These are phyloP conservation scores for Anticlea derivata DNA, from an alignment of 2,888 invertebrate species.

Conservation along the genomic window DNA sequence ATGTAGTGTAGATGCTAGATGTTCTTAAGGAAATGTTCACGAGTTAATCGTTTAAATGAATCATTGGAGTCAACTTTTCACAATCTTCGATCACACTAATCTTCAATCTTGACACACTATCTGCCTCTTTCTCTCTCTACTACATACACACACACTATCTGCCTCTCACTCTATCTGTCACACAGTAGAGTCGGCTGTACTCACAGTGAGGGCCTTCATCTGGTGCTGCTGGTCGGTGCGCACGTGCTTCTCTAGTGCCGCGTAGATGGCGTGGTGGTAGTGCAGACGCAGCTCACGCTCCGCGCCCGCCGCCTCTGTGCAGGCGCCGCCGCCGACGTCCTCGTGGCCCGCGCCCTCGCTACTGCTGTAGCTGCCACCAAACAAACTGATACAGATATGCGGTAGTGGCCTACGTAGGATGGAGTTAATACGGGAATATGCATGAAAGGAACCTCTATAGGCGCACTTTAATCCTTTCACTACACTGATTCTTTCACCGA, in stretches of 20 bases:
- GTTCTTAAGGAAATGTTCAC: too few species aligned
- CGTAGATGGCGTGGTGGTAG: conserved; percentile 91
- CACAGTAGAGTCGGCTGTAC: conserved; percentile 3
- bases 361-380: conserved; percentile 35
- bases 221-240: conserved; percentile 91
- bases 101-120: too few species aligned
- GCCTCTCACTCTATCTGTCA: too few species aligned
- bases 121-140: too few species aligned
- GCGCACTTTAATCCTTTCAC: too few species aligned
- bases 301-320: conserved; percentile 48
- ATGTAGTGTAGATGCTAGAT: too few species aligned
- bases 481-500: too few species aligned
- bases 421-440: not conserved
- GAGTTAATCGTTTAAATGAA: too few species aligned
- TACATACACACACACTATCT: too few species aligned
- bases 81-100: too few species aligned
- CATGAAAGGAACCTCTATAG: too few species aligned
- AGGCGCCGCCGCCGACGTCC: conserved; percentile 44
- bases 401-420: conserved; percentile 3
- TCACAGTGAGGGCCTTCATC: conserved; percentile 88
- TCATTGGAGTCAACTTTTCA: too few species aligned
- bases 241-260: conserved; percentile 91
- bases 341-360: conserved; percentile 53
- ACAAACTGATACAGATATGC: conserved; percentile 21
- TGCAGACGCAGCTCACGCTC: conserved; percentile 88